Percentiles rank a stretch among this genome's conserved stretches.
Evolutionary conservation across 2,113 vertebrate species (phyloP).

Genomic region (Neotoma lepida): DNA sequence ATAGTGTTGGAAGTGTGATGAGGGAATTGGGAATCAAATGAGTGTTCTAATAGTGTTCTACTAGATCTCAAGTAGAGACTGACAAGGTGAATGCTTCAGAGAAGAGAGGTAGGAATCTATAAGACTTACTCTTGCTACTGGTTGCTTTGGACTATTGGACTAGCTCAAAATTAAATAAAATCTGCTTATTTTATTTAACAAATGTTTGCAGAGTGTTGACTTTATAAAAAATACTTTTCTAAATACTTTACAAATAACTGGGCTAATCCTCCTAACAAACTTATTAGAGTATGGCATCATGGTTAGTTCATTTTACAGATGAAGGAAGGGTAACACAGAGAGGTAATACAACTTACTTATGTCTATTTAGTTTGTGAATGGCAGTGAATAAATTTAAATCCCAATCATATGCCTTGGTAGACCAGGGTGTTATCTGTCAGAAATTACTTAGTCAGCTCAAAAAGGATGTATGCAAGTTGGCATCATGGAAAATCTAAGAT

Average conservation of each 20-base stretch:
- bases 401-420: background rate
- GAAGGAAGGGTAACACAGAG: background rate
- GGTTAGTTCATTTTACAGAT: conserved; percentile 20
- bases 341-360: background rate
- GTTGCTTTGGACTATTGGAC: background rate
- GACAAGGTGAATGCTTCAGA: background rate
- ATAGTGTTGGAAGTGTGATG: background rate
- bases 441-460: background rate
- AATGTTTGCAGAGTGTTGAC: background rate
- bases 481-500: background rate
- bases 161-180: conserved; percentile 39
- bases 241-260: conserved; percentile 27
- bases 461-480: background rate
- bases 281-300: background rate
- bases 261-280: background rate
- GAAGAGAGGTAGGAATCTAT: background rate
- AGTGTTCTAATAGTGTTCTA: no score
- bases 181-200: conserved; percentile 10
- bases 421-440: background rate
- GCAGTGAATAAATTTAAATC: conserved; percentile 28
- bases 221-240: background rate
- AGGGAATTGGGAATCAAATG: background rate
- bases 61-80: background rate
- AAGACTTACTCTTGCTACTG: background rate
- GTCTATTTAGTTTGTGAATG: background rate